Evolutionary conservation across 2,113 vertebrate species (phyloP), one percentile per base, ranked within the genome.

Genomic region (Elgaria multicarinata): DNA sequence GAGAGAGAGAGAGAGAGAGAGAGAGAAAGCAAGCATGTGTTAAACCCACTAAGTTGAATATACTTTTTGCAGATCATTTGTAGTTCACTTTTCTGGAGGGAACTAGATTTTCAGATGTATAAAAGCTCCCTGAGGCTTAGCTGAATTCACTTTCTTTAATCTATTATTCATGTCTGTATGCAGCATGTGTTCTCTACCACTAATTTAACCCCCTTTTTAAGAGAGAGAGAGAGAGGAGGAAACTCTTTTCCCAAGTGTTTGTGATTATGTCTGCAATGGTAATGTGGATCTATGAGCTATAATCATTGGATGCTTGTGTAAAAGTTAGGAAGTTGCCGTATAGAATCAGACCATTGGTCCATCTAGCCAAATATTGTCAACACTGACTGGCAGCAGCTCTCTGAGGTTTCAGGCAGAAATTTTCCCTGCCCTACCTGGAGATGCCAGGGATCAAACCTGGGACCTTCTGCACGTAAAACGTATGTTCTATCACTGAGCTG

Each of bases 81-180:
- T 89, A 84, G 71, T 89, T 84, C 81, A 67, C 42, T 84, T 89
- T 89, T 89, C 72, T 76, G 76, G 33, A 84, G 81, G 58, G 84
- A 84, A 53, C 72, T 31, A 77, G 44, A 28, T 85, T 89, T 81
- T 78, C 72, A 39, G 36, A 85, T 71, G 39, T 55, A 78, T 85
- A 89, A 84, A 89, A 89, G 71, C 44, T 69, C 44, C 74, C 88
- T 13, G 16, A 69, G 74, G 74, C n/a, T 78, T 78, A 42, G 46
- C 74, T 67, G 72, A 84, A 84, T 78, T 75, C 81, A 77, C 26
- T 77, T 89, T 53, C 82, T 89, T 89, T 89, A 55, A 89, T 78
- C 82, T 85, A 85, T 78, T 89, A 89, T 89, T 89, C 77, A 85
- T 78, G 31, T 85, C 42, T 67, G 16, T 12, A 67, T 82, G 50